A percentile compares a stretch with the other conserved stretches of the same genome.
These are phyloP conservation scores for Sinocyclocheilus anophthalmus DNA, from an alignment of 2,113 vertebrate genomes.

Conservation along the genomic window DNA sequence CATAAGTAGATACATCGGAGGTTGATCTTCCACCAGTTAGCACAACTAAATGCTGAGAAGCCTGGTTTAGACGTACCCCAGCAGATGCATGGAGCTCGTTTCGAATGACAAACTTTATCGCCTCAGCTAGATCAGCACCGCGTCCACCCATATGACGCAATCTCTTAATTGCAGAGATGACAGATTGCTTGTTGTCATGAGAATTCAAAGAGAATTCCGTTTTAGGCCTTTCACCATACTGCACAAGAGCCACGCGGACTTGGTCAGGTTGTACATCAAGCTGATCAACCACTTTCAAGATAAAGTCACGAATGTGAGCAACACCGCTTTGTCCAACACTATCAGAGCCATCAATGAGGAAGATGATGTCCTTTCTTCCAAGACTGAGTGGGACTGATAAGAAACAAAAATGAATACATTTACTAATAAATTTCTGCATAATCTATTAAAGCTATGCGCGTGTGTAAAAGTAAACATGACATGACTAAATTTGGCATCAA, in stretches of 20 bases:
- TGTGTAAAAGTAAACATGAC: neutral
- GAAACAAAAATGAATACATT: conserved; percentile 43
- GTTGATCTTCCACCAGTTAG: conserved; percentile 86
- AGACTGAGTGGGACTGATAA: conserved; percentile 66
- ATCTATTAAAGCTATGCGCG: neutral
- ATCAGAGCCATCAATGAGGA: conserved; percentile 92
- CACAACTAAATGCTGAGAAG: conserved; percentile 90
- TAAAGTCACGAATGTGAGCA: conserved; percentile 90
- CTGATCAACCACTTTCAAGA: conserved; percentile 80
- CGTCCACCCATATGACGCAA: conserved; percentile 84
- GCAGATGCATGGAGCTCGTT: conserved; percentile 83
- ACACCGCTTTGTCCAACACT: conserved; percentile 69
- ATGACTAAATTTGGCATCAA: neutral
- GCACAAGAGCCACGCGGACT: conserved; percentile 84
- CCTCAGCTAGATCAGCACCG: conserved; percentile 81
- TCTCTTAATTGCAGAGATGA: conserved; percentile 80
- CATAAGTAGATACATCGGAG: conserved; percentile 78
- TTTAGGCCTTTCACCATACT: conserved; percentile 83
- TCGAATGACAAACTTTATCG: conserved; percentile 81
- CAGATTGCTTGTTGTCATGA: conserved; percentile 73
- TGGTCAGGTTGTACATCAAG: conserved; percentile 83
- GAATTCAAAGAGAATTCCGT: conserved; percentile 86
- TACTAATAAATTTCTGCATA: neutral
- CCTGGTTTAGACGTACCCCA: conserved; percentile 82
- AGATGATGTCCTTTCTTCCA: conserved; percentile 88